A percentile compares a stretch with the other conserved stretches of the same genome.
phyloP scores from a whole-genome alignment of 1,140 invertebrate species.

The Drosophila orena region DNA sequence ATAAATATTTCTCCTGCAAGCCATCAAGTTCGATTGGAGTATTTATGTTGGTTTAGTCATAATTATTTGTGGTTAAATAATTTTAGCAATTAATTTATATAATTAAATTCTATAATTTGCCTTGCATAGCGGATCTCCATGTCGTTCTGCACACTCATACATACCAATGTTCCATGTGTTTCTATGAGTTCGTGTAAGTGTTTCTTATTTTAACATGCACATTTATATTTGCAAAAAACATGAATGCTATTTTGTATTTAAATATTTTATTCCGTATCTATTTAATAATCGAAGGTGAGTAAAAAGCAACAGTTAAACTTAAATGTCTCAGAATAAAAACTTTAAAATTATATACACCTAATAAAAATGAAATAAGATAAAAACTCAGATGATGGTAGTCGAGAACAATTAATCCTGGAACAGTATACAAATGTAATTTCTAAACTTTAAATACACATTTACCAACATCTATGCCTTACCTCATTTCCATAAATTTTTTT shows the following conservation, averaged over 20 bases:
- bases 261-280: slow-evolving; percentile 66
- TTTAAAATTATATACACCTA: slow-evolving; percentile 48
- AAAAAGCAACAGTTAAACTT: slow-evolving; percentile 40
- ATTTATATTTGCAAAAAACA: slow-evolving; percentile 83
- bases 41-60: slow-evolving; percentile 55
- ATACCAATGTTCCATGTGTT: slow-evolving; percentile 34
- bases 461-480: slow-evolving; percentile 67
- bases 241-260: slow-evolving; percentile 77
- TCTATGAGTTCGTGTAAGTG: slow-evolving; percentile 31
- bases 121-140: slow-evolving; percentile 56
- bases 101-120: slow-evolving; percentile 83
- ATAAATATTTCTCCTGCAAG: slow-evolving; percentile 50
- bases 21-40: slow-evolving; percentile 56
- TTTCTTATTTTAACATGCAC: slow-evolving; percentile 74
- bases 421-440: slow-evolving; percentile 42
- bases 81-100: slow-evolving; percentile 74
- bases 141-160: slow-evolving; percentile 34
- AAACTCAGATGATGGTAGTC: slow-evolving; percentile 21
- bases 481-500: slow-evolving; percentile 53
- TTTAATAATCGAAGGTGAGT: slow-evolving; percentile 52
- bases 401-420: slow-evolving; percentile 38
- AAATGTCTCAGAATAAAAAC: slow-evolving; percentile 39
- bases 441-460: slow-evolving; percentile 72
- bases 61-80: slow-evolving; percentile 74
- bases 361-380: slow-evolving; percentile 7